A percentile compares a stretch with the other conserved stretches of the same genome.
Conservation (phyloP, 2,888 invertebrate genomes). For the Eremobia ochroleuca region DNA sequence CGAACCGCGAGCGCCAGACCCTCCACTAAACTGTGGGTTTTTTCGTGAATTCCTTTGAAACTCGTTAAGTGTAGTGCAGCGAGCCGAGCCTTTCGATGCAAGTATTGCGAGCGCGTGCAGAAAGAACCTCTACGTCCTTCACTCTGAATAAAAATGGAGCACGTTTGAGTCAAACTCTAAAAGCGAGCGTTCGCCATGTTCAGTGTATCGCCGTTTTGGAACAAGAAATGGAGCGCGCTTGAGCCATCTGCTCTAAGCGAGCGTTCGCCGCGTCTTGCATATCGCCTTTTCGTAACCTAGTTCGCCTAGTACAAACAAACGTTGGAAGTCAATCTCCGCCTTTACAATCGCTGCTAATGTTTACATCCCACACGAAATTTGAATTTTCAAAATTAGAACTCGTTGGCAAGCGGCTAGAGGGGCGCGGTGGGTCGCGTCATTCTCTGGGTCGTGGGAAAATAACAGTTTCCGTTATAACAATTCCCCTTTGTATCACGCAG, state of each 20-base stretch:
- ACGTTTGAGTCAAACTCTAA: not conserved
- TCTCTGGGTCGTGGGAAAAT: slow-evolving; percentile 30
- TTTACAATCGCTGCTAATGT: slow-evolving; percentile 32
- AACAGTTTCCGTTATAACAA: slow-evolving; percentile 28
- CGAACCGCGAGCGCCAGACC: no score
- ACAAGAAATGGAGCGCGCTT: no score
- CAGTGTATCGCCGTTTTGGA: not conserved
- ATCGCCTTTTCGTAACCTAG: not conserved
- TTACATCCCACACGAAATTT: slow-evolving; percentile 1
- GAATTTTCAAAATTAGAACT: slow-evolving; percentile 33
- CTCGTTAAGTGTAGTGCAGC: no score
- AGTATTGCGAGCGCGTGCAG: no score
- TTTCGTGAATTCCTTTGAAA: no score
- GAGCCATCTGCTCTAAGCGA: not conserved
- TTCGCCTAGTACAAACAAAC: not conserved
- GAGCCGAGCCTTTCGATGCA: no score
- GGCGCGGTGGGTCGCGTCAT: not conserved
- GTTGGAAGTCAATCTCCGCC: no score
- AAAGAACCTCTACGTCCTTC: no score
- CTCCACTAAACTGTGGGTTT: no score
- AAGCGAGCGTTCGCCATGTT: not conserved
- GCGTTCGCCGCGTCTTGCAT: no score
- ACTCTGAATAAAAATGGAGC: not conserved
- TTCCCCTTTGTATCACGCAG: slow-evolving; percentile 5
- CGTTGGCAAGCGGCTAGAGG: not conserved